Evolutionary conservation across 2,888 invertebrate species (phyloP).

Genomic region (Baronia brevicornis): DNA sequence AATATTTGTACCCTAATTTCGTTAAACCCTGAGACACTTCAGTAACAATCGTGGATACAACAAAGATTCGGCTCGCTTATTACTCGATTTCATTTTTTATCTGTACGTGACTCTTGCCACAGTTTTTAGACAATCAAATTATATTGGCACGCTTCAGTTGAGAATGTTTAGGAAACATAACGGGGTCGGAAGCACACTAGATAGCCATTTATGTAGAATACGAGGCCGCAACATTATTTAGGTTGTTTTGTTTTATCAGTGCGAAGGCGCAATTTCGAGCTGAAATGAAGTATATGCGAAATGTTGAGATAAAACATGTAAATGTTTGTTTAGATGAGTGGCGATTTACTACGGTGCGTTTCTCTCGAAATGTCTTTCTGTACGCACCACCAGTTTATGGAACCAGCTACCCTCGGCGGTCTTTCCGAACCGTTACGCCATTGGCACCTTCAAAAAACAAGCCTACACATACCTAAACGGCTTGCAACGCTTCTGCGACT

Average conservation of each 20-base stretch:
- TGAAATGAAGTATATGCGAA: constrained; percentile 36
- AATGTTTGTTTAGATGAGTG: too few relatives aligned
- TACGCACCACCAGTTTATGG: too few relatives aligned
- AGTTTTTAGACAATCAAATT: constrained; percentile 21
- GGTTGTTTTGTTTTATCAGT: constrained; percentile 74
- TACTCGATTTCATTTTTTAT: constrained; percentile 6
- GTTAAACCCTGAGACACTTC: neutral
- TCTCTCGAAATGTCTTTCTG: too few relatives aligned
- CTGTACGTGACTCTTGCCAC: constrained; percentile 10
- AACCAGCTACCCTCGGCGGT: too few relatives aligned
- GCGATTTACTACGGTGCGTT: too few relatives aligned
- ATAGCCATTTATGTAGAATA: constrained; percentile 71
- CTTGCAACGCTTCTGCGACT: too few relatives aligned
- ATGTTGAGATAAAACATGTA: constrained; percentile 37
- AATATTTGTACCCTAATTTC: too few relatives aligned
- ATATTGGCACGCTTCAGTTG: constrained; percentile 36
- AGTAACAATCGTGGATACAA: constrained; percentile 2
- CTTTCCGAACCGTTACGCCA: too few relatives aligned
- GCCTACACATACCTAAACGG: too few relatives aligned
- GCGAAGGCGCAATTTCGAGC: constrained; percentile 65
- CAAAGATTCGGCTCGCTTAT: neutral
- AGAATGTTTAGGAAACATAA: constrained; percentile 59
- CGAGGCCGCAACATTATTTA: constrained; percentile 68
- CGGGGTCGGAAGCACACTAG: constrained; percentile 69
- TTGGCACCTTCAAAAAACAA: too few relatives aligned